Conservation (phyloP, 2,888 invertebrate species). For the Cheilosia grossa region DNA sequence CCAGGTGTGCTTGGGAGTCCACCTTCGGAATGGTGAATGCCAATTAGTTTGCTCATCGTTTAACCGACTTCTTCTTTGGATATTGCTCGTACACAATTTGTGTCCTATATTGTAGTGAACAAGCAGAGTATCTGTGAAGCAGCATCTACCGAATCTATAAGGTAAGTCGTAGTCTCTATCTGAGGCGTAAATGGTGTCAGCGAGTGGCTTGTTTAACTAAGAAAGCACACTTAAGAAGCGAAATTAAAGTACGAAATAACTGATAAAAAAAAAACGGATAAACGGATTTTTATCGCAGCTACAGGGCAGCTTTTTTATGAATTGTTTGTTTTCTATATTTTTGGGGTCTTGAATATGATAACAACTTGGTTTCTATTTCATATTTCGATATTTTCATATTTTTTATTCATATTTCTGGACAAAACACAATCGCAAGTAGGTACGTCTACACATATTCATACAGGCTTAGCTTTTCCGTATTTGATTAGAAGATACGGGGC, state of each 20-base stretch:
- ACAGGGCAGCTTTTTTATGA: background rate
- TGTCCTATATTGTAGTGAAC: constrained; percentile 6
- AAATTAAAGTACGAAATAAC: background rate
- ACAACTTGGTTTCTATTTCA: constrained; percentile 1
- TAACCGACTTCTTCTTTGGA: constrained; percentile 31
- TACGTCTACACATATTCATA: background rate
- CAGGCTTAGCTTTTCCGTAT: too few relatives aligned
- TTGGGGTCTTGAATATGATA: constrained; percentile 5
- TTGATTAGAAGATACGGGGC: too few relatives aligned
- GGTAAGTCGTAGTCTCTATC: constrained; percentile 39
- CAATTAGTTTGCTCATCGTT: constrained; percentile 68
- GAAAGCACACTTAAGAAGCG: background rate
- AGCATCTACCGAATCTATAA: constrained; percentile 9
- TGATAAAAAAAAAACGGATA: background rate
- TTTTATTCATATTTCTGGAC: background rate
- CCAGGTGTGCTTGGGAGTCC: constrained; percentile 50
- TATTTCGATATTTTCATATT: too few relatives aligned
- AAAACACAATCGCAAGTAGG: constrained; percentile 2
- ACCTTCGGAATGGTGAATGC: constrained; percentile 57
- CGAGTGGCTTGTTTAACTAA: background rate
- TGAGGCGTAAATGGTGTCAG: constrained; percentile 14
- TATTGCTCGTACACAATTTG: background rate
- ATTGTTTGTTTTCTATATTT: background rate
- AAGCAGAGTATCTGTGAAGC: background rate
- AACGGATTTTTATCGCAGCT: background rate